These are phyloP conservation scores for Odontocerum albicorne DNA, from an alignment of 2,888 invertebrate genomes.

Conservation along the genomic window DNA sequence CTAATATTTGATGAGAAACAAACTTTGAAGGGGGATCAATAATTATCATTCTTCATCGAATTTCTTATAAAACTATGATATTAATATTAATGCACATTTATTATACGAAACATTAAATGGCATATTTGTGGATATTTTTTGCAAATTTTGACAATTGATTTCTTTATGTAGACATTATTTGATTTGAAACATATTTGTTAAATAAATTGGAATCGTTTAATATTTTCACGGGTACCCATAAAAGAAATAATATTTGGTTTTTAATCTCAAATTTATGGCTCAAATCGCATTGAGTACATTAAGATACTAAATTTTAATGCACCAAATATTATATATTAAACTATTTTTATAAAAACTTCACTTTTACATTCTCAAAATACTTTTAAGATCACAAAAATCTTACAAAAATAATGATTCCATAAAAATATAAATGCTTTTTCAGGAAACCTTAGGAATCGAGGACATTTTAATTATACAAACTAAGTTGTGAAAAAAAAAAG, in stretches of 20 bases:
- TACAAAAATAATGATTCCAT: not conserved
- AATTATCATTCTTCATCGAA: no score
- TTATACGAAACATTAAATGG: not conserved
- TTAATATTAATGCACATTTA: not conserved
- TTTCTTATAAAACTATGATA: not conserved
- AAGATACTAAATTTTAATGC: not conserved
- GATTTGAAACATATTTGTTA: no score
- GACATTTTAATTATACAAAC: not conserved
- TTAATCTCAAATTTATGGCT: slow-evolving; percentile 4
- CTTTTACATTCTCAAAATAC: not conserved
- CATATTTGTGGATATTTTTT: slow-evolving; percentile 9
- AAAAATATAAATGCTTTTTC: slow-evolving; percentile 14
- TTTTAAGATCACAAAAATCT: not conserved
- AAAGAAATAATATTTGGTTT: slow-evolving; percentile 1
- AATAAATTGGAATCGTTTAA: no score
- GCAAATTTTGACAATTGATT: not conserved
- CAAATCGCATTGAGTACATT: not conserved
- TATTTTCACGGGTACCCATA: no score
- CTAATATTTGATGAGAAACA: no score
- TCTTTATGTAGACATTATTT: no score
- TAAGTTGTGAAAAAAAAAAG: not conserved
- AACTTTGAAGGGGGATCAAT: no score
- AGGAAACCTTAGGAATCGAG: slow-evolving; percentile 1
- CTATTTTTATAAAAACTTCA: no score
- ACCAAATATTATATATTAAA: not conserved